A percentile compares a stretch with the other conserved stretches of the same genome.
Conservation (phyloP, 1,140 invertebrate species). For the Anagrus nilaparvatae region DNA sequence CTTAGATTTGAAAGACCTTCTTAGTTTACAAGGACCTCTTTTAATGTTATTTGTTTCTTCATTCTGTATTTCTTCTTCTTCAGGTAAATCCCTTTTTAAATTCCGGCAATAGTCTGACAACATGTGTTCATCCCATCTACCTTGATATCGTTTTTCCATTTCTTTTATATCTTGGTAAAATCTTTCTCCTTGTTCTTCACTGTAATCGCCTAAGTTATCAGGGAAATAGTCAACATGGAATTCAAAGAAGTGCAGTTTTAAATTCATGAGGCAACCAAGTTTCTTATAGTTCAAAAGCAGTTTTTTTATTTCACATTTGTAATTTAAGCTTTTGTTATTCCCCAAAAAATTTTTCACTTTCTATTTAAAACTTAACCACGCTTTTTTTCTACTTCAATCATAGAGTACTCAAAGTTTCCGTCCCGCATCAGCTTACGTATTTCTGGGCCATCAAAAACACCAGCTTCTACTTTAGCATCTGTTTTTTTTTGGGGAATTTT, state of each 20-base stretch:
- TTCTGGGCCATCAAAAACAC: not conserved
- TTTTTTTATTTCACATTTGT: not conserved
- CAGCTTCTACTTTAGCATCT: not conserved
- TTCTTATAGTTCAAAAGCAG: not conserved
- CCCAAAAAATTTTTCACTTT: not conserved
- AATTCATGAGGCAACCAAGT: not conserved
- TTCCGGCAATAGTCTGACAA: too few species aligned
- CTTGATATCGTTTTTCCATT: too few species aligned
- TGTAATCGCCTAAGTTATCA: constrained; percentile 17
- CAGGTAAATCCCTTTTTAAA: too few species aligned
- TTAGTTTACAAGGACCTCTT: too few species aligned
- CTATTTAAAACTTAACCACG: not conserved
- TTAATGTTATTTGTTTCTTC: too few species aligned
- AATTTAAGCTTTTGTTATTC: not conserved
- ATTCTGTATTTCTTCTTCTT: too few species aligned
- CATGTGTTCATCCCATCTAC: too few species aligned
- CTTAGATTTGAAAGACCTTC: too few species aligned
- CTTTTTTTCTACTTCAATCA: constrained; percentile 1
- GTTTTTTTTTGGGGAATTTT: not conserved
- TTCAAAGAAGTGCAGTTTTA: not conserved
- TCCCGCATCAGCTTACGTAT: not conserved
- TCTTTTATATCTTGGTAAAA: too few species aligned
- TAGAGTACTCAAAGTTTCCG: not conserved
- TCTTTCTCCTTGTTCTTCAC: too few species aligned
- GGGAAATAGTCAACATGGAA: constrained; percentile 13